These are phyloP conservation scores for Microtus pennsylvanicus DNA, from an alignment of 2,113 vertebrate genomes.

Conservation along the genomic window DNA sequence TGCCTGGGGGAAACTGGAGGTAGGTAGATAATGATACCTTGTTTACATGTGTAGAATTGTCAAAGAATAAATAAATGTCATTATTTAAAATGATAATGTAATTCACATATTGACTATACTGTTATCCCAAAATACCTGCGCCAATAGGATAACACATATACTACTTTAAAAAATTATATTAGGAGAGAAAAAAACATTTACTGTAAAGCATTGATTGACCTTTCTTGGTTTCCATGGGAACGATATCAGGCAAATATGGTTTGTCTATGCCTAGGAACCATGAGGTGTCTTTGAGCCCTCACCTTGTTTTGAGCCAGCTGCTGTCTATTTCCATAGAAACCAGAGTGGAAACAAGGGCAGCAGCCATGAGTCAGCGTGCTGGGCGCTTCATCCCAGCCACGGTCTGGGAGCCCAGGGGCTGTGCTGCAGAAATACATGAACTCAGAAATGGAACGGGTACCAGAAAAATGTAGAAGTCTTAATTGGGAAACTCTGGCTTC, in stretches of 20 bases:
- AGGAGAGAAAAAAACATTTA: constrained; percentile 22
- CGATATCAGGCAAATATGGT: constrained; percentile 31
- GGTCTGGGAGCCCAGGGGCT: constrained; percentile 17
- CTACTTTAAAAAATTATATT: neutral
- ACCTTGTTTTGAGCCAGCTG: constrained; percentile 66
- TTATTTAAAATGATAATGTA: neutral
- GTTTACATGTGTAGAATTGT: neutral
- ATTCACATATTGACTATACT: neutral
- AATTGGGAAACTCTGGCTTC: constrained; percentile 49
- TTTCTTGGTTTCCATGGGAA: constrained; percentile 62
- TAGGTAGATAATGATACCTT: neutral
- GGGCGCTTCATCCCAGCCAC: neutral
- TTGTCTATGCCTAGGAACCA: neutral
- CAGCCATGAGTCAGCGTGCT: constrained; percentile 61
- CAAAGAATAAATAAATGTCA: neutral
- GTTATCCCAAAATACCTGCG: neutral
- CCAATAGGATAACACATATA: neutral
- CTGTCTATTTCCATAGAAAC: constrained; percentile 77
- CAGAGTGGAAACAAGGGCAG: constrained; percentile 51
- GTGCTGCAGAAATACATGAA: neutral
- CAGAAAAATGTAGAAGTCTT: constrained; percentile 24
- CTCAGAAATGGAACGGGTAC: constrained; percentile 12
- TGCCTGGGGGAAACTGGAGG: neutral
- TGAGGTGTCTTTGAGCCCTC: neutral
- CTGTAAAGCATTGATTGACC: neutral